A percentile compares a stretch with the other conserved stretches of the same genome.
These are phyloP conservation scores for Anabas testudineus DNA, from an alignment of 2,797 vertebrate species.

Conservation along the genomic window DNA sequence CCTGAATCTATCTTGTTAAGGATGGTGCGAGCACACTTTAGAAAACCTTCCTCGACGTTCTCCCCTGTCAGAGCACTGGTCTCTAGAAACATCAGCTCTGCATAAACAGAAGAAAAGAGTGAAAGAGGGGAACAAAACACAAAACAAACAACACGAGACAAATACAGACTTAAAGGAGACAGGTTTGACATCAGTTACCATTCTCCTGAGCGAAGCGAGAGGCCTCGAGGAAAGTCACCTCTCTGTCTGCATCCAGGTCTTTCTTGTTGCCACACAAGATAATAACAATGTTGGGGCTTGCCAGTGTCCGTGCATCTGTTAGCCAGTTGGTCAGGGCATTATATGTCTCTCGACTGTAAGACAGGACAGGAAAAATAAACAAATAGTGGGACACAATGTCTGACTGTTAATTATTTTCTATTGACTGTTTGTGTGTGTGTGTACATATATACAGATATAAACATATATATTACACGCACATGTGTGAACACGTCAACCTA, in stretches of 20 bases:
- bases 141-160: neutral
- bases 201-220: constrained; percentile 97
- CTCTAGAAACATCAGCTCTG: constrained; percentile 95
- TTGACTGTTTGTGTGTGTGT: no score
- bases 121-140: neutral
- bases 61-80: constrained; percentile 94
- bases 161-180: neutral
- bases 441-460: no score
- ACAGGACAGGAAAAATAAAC: constrained; percentile 9
- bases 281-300: constrained; percentile 94
- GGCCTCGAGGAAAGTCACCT: constrained; percentile 95
- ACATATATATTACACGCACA: no score
- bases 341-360: constrained; percentile 91
- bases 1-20: constrained; percentile 96
- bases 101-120: neutral
- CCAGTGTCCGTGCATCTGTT: constrained; percentile 92
- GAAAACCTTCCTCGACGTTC: constrained; percentile 94
- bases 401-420: no score
- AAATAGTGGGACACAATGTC: neutral
- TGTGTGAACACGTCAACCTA: no score
- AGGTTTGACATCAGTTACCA: constrained; percentile 74
- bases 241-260: constrained; percentile 92
- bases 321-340: constrained; percentile 95
- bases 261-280: constrained; percentile 97
- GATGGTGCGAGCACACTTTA: constrained; percentile 94